Evolutionary conservation across 2,797 vertebrate genomes (phyloP).

Genomic region (Diplodus puntazzo): DNA sequence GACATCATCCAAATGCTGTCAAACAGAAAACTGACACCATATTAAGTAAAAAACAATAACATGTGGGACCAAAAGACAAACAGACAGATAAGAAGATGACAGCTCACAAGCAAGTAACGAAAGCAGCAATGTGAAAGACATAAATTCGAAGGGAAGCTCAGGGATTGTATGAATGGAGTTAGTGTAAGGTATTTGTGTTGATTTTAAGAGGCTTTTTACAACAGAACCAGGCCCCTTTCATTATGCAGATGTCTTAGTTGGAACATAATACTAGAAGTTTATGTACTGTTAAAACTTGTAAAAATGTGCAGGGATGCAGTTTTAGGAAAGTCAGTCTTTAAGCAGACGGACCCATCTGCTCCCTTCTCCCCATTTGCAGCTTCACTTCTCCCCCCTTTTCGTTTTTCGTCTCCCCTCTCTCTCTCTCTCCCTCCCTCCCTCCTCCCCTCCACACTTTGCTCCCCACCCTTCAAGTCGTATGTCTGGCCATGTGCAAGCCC

Average conservation of each 20-base stretch:
- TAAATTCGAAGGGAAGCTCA: background rate
- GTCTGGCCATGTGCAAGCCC: conserved; percentile 54
- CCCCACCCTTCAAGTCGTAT: conserved; percentile 48
- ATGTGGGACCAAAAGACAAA: conserved; percentile 14
- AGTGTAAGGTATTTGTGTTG: background rate
- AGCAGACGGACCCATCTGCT: conserved; percentile 41
- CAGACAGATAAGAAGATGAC: conserved; percentile 24
- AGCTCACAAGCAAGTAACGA: conserved; percentile 16
- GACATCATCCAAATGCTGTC: conserved; percentile 10
- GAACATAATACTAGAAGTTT: background rate
- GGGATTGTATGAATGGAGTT: background rate
- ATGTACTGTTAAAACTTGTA: background rate
- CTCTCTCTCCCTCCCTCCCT: background rate
- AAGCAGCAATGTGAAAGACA: conserved; percentile 1
- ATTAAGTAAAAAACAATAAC: background rate
- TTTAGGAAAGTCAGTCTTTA: conserved; percentile 16
- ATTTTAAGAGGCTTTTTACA: background rate
- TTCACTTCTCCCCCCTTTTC: conserved; percentile 8
- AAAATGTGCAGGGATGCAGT: background rate
- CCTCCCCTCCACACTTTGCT: conserved; percentile 25
- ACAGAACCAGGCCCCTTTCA: background rate
- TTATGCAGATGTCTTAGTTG: background rate
- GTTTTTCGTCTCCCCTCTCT: conserved; percentile 22
- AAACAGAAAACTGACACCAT: background rate
- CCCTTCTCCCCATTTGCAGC: background rate